These are phyloP conservation scores for Gopherus flavomarginatus DNA, from an alignment of 2,113 vertebrate genomes.

Conservation along the genomic window DNA sequence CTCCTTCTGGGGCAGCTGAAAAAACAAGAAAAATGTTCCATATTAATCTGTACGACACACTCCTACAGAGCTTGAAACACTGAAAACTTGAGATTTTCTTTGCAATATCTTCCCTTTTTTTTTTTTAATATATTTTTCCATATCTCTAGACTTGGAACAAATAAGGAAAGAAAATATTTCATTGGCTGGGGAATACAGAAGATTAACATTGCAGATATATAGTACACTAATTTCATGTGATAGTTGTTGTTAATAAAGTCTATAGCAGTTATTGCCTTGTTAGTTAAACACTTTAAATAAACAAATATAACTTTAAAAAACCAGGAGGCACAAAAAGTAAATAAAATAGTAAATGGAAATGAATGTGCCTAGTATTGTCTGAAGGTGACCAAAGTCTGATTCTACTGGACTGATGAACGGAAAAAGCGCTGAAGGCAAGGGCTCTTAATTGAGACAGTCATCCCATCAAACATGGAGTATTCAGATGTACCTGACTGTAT, in stretches of 20 bases:
- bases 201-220: background rate
- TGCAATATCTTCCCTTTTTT: background rate
- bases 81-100: background rate
- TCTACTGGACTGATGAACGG: background rate
- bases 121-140: background rate
- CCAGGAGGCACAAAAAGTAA: background rate
- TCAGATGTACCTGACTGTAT: background rate
- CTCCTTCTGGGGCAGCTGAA: background rate
- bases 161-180: background rate
- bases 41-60: background rate
- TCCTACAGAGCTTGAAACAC: background rate
- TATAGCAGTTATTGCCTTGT: background rate
- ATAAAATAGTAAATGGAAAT: background rate
- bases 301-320: background rate
- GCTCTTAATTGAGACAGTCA: background rate
- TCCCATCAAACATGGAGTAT: background rate
- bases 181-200: background rate
- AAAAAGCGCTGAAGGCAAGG: background rate
- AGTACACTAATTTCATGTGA: background rate
- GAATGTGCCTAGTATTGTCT: background rate
- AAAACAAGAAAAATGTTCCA: background rate
- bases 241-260: background rate
- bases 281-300: background rate
- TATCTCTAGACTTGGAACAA: background rate
- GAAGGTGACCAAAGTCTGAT: background rate